Conservation (phyloP, 2,888 invertebrate genomes). For the Amphipoea oculea region DNA sequence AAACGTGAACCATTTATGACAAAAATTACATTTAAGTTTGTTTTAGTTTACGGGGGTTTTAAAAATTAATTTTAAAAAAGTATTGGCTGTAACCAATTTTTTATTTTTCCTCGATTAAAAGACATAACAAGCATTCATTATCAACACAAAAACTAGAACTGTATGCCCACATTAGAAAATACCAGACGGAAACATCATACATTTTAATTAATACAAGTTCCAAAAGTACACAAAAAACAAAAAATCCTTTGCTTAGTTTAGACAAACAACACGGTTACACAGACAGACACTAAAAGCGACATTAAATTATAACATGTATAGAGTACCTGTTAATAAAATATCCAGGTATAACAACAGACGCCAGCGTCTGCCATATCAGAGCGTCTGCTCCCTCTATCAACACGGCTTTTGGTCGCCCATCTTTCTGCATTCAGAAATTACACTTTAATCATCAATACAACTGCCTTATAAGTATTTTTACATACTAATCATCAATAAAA, state of each 20-base stretch:
- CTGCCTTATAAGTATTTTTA: neutral
- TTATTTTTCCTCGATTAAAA: too few species aligned
- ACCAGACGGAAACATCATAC: too few species aligned
- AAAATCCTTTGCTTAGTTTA: neutral
- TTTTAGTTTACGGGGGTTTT: too few species aligned
- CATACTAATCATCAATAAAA: neutral
- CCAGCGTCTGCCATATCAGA: conserved; percentile 97
- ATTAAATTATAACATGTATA: neutral
- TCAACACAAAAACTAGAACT: too few species aligned
- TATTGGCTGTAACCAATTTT: too few species aligned
- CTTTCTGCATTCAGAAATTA: conserved; percentile 75
- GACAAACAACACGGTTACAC: neutral
- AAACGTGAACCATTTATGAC: too few species aligned
- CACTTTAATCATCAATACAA: neutral
- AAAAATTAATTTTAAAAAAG: too few species aligned
- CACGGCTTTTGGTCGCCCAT: conserved; percentile 74
- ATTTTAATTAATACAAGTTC: too few species aligned
- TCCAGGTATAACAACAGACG: conserved; percentile 97
- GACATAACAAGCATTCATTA: too few species aligned
- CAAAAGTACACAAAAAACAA: too few species aligned
- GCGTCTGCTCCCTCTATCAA: conserved; percentile 93
- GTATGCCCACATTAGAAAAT: too few species aligned
- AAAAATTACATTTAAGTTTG: too few species aligned
- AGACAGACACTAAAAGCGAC: neutral
- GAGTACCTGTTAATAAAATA: conserved; percentile 94